Conservation (phyloP, 2,888 invertebrate species). For the Scaptomyza tumidula region DNA sequence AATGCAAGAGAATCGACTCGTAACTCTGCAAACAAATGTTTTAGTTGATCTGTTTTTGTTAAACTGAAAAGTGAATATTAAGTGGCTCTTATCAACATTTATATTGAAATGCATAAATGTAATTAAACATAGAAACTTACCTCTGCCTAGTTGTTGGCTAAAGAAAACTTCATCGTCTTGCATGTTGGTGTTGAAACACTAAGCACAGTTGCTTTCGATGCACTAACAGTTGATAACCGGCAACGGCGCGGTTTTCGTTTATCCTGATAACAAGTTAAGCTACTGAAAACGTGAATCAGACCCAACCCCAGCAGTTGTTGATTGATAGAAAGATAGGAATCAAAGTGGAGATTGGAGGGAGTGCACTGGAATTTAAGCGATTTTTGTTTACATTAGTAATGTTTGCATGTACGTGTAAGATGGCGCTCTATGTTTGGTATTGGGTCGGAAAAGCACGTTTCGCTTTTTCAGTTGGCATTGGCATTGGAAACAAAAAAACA, state of each 20-base stretch:
- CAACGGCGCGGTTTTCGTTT: conserved; percentile 12
- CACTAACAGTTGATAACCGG: conserved; percentile 27
- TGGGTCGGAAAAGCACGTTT: conserved; percentile 5
- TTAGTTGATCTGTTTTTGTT: not conserved
- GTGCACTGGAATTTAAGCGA: conserved; percentile 11
- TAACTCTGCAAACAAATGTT: not conserved
- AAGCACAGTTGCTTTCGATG: conserved; percentile 9
- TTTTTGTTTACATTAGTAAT: conserved; percentile 13
- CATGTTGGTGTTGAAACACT: conserved; percentile 24
- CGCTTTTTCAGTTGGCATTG: conserved; percentile 21
- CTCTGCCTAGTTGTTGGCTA: conserved; percentile 79
- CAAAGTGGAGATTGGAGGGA: conserved; percentile 4
- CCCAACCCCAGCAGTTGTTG: conserved; percentile 20
- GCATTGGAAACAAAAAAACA: conserved; percentile 32
- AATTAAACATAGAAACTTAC: conserved; percentile 72
- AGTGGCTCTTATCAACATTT: not conserved
- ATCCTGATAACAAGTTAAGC: conserved; percentile 21
- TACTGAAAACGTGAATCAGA: conserved; percentile 33
- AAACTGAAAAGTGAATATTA: not conserved
- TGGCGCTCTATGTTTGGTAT: conserved; percentile 15
- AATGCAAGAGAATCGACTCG: not conserved
- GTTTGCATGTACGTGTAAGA: conserved; percentile 2
- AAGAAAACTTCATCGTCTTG: conserved; percentile 63
- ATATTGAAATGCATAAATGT: not conserved
- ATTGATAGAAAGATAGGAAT: conserved; percentile 8